A percentile compares a stretch with the other conserved stretches of the same genome.
Conservation (phyloP, 2,113 vertebrate genomes). For the Ondatra zibethicus region DNA sequence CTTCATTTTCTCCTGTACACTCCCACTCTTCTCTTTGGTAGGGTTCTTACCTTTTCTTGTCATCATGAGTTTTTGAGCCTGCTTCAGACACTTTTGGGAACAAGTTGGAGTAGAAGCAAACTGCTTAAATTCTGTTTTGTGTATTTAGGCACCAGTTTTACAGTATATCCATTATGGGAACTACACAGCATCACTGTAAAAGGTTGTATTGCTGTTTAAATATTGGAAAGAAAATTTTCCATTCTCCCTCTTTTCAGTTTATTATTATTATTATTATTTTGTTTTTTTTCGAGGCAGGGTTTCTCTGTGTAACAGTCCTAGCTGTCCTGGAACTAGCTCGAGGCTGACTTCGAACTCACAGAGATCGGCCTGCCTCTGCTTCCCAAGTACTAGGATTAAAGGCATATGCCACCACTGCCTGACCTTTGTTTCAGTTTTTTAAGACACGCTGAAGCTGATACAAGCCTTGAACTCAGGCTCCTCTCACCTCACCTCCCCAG, state of each 20-base stretch:
- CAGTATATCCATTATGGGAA: neutral
- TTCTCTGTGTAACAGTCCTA: too few relatives aligned
- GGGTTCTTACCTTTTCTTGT: neutral
- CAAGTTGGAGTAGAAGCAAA: neutral
- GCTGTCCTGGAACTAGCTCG: too few relatives aligned
- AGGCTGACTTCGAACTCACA: too few relatives aligned
- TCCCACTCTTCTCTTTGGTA: neutral
- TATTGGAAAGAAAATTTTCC: neutral
- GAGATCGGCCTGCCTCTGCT: too few relatives aligned
- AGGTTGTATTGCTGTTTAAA: constrained; percentile 8
- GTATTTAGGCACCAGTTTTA: neutral
- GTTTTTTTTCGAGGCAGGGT: too few relatives aligned
- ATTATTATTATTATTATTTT: neutral
- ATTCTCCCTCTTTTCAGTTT: neutral
- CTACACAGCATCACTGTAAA: neutral
- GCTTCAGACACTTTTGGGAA: neutral
- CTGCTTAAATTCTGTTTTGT: neutral
- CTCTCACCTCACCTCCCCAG: neutral
- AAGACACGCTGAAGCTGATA: neutral
- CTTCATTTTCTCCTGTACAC: neutral
- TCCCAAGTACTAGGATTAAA: too few relatives aligned
- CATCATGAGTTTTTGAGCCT: neutral
- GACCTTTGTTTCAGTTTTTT: neutral
- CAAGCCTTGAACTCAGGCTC: neutral
- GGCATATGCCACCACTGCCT: too few relatives aligned